Conservation (phyloP, 30 jellyfish, hydroid and myxozoan genomes). For the Pelagia noctiluca region DNA sequence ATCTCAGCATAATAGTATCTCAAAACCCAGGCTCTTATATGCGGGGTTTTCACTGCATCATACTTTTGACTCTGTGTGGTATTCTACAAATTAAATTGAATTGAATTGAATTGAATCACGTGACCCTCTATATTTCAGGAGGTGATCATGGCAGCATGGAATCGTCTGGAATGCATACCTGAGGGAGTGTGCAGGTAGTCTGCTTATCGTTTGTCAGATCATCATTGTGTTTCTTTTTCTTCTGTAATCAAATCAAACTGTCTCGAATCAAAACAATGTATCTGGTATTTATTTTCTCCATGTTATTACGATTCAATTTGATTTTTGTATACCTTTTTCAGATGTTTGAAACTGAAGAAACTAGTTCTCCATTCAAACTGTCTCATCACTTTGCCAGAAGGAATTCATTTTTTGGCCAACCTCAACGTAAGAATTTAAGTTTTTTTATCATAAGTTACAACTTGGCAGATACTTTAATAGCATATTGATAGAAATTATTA, state of each 20-base stretch:
- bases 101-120: neutral
- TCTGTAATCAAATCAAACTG: no score
- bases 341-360: conserved; percentile 95
- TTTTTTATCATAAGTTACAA: neutral
- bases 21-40: no score
- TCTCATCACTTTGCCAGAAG: conserved; percentile 98
- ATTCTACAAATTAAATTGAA: neutral
- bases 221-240: no score
- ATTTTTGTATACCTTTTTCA: conserved; percentile 7
- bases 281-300: neutral
- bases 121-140: conserved; percentile 77
- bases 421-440: conserved; percentile 71
- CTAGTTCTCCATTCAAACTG: conserved; percentile 91
- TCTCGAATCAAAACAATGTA: conserved; percentile 3
- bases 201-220: no score
- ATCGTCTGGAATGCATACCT: conserved; percentile 95
- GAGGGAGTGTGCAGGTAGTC: conserved; percentile 99
- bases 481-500: no score
- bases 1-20: no score
- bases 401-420: conserved; percentile 96
- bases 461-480: no score
- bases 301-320: neutral
- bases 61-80: no score
- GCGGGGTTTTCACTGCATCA: no score
- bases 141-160: conserved; percentile 99